Evolutionary conservation across 1,140 invertebrate species (phyloP).

Genomic region (Drosophila lowei): DNA sequence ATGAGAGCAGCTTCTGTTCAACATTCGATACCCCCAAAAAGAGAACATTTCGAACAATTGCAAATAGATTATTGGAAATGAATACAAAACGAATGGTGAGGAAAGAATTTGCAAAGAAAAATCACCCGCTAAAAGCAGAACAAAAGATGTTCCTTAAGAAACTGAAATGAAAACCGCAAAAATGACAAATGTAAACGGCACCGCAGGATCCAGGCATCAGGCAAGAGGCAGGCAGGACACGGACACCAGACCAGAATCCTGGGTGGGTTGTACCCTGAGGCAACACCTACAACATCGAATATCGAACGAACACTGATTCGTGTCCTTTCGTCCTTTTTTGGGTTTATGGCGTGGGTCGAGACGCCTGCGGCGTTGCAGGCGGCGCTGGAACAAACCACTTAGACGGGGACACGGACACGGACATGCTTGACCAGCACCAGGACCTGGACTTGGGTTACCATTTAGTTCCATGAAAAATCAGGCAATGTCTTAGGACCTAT

Average conservation of each 20-base stretch:
- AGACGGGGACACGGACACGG: constrained; percentile 36
- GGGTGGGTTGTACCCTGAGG: constrained; percentile 61
- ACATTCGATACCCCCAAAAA: constrained; percentile 30
- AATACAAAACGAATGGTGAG: constrained; percentile 58
- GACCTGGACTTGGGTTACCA: constrained; percentile 43
- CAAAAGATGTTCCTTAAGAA: constrained; percentile 35
- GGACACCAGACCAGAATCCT: constrained; percentile 27
- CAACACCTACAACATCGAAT: constrained; percentile 60
- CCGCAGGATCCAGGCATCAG: constrained; percentile 42
- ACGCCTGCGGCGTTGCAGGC: constrained; percentile 76
- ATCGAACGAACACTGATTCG: constrained; percentile 40
- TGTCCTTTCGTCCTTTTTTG: constrained; percentile 24
- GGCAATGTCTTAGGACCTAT: constrained; percentile 19
- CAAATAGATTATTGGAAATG: constrained; percentile 58
- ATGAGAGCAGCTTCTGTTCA: constrained; percentile 34
- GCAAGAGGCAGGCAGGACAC: constrained; percentile 6
- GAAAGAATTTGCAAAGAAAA: constrained; percentile 22
- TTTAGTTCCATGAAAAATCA: constrained; percentile 58
- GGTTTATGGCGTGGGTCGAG: constrained; percentile 31
- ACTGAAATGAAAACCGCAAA: constrained; percentile 58
- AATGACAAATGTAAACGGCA: constrained; percentile 76
- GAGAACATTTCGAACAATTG: constrained; percentile 40
- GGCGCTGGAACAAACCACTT: constrained; percentile 61
- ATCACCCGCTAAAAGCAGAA: constrained; percentile 6
- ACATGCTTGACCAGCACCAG: constrained; percentile 59